phyloP scores from a whole-genome alignment of 2,888 invertebrate genomes.

The Quadroppia sp. region DNA sequence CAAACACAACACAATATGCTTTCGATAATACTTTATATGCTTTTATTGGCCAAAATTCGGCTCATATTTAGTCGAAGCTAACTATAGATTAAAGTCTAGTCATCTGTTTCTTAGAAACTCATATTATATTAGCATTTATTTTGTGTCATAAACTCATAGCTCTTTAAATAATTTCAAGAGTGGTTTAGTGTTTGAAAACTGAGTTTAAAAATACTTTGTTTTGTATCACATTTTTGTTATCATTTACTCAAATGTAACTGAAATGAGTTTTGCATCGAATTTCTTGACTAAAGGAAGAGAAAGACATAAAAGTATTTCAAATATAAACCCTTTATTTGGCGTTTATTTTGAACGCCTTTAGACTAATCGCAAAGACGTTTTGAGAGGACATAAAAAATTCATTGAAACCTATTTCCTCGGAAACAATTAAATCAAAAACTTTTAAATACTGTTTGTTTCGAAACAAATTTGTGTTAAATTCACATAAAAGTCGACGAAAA shows the following conservation, averaged over 20 bases:
- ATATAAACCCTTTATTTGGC: no score
- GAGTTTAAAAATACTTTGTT: background rate
- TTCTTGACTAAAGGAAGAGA: background rate
- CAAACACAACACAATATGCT: background rate
- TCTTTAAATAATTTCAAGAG: background rate
- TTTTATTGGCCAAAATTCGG: background rate
- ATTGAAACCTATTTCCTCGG: conserved; percentile 2
- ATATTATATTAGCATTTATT: background rate
- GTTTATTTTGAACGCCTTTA: background rate
- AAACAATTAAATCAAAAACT: conserved; percentile 4
- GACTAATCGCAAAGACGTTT: background rate
- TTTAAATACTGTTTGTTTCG: background rate
- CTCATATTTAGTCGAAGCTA: background rate
- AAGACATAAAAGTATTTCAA: no score
- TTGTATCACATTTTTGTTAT: background rate
- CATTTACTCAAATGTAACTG: background rate
- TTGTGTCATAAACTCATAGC: background rate
- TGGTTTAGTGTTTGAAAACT: background rate
- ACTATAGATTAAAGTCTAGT: background rate
- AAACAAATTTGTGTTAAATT: background rate
- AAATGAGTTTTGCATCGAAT: background rate
- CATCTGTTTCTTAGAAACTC: background rate
- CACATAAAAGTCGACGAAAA: background rate
- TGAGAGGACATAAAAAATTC: background rate
- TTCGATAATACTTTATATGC: conserved; percentile 10